phyloP scores from a whole-genome alignment of 2,797 vertebrate genomes.

The Sebastes alutus region DNA sequence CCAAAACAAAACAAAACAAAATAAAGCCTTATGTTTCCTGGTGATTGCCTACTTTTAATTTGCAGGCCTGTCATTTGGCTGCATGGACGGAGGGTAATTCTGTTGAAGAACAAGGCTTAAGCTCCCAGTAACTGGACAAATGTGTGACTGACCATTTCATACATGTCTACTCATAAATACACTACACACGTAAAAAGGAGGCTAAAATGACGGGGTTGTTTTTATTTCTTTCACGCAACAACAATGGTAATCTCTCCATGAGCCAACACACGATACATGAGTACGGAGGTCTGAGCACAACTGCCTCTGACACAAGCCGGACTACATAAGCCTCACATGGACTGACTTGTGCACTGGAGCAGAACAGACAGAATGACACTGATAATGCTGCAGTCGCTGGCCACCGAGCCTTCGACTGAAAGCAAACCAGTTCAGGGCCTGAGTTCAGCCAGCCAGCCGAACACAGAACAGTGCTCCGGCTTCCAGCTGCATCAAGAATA shows the following conservation, averaged over 20 bases:
- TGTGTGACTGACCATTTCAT: slow-evolving; percentile 9
- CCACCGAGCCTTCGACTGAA: slow-evolving; percentile 56
- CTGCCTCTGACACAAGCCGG: slow-evolving; percentile 40
- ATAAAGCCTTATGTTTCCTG: slow-evolving; percentile 18
- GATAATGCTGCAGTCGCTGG: slow-evolving; percentile 64
- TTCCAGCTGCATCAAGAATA: slow-evolving; percentile 81
- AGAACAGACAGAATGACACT: slow-evolving; percentile 69
- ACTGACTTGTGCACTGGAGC: slow-evolving; percentile 52
- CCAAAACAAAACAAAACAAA: slow-evolving; percentile 26
- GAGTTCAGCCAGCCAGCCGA: slow-evolving; percentile 64
- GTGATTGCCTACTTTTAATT: neutral
- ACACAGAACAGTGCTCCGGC: slow-evolving; percentile 66
- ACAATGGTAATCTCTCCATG: slow-evolving; percentile 17
- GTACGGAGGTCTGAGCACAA: slow-evolving; percentile 3
- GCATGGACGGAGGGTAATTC: neutral
- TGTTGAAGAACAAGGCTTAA: slow-evolving; percentile 23
- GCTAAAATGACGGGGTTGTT: neutral
- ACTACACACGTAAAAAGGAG: neutral
- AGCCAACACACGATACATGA: slow-evolving; percentile 19
- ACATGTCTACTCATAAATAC: neutral
- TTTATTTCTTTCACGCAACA: slow-evolving; percentile 6
- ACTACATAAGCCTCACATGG: slow-evolving; percentile 65
- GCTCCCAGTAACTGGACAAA: slow-evolving; percentile 15
- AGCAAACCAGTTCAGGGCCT: slow-evolving; percentile 64
- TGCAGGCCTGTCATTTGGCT: slow-evolving; percentile 16